Conservation (phyloP, 2,113 vertebrate species). For the Boulengeromyrus knoepffleri region DNA sequence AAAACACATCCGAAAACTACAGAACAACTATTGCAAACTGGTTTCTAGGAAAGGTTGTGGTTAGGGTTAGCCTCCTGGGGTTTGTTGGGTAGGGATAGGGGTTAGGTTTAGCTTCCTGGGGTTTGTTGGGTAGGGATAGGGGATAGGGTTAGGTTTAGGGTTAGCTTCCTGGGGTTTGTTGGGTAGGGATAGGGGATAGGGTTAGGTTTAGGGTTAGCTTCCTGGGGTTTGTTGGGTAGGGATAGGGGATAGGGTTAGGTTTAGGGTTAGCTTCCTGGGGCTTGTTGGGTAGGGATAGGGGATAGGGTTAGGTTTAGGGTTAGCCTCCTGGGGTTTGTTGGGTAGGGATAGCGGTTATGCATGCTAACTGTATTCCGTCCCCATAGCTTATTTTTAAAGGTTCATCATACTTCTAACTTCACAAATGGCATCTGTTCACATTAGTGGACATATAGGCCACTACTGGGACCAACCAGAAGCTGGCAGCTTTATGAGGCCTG, state of each 20-base stretch:
- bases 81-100: background rate
- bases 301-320: too few relatives aligned
- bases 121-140: too few relatives aligned
- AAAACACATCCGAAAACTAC: background rate
- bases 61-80: background rate
- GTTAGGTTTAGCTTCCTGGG: too few relatives aligned
- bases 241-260: too few relatives aligned
- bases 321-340: background rate
- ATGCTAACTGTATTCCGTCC: background rate
- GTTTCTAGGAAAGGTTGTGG: background rate
- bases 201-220: too few relatives aligned
- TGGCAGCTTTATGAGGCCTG: background rate
- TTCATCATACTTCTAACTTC: background rate
- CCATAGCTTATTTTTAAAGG: background rate
- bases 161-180: too few relatives aligned
- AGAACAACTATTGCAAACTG: background rate
- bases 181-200: too few relatives aligned
- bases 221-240: too few relatives aligned
- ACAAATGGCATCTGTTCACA: background rate
- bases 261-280: too few relatives aligned
- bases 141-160: too few relatives aligned
- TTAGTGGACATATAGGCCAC: background rate
- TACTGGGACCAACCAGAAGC: background rate
- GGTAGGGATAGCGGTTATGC: background rate
- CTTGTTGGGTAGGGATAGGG: too few relatives aligned